Conservation (phyloP, 2,888 invertebrate species). For the Limnephilus lunatus region DNA sequence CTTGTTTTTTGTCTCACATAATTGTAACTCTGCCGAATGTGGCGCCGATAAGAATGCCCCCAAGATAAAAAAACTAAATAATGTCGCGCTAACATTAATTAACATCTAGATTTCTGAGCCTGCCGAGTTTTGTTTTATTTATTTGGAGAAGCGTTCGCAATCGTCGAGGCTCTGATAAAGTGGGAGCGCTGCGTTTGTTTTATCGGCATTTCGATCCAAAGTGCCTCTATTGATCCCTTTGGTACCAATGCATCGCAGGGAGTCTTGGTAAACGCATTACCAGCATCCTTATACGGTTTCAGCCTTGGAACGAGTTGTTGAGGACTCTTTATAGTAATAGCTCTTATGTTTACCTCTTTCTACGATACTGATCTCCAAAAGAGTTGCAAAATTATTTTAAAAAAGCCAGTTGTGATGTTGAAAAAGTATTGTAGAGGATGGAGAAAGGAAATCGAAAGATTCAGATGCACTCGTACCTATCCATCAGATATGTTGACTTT, state of each 20-base stretch:
- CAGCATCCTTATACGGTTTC: not conserved
- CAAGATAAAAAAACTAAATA: not conserved
- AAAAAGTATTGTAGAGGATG: not conserved
- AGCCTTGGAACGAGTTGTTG: not conserved
- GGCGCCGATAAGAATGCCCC: not conserved
- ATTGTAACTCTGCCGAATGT: not conserved
- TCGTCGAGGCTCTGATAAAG: not conserved
- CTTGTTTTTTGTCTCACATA: not conserved
- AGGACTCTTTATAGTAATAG: not conserved
- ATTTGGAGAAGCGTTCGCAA: not conserved
- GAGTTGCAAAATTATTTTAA: too few relatives aligned
- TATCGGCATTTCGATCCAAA: not conserved
- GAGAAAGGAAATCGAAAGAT: not conserved
- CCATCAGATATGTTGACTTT: not conserved
- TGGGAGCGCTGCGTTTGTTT: not conserved
- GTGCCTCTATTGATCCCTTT: not conserved
- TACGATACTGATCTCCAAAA: not conserved
- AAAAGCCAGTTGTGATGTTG: not conserved
- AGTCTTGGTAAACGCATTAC: not conserved
- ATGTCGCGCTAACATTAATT: not conserved
- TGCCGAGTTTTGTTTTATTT: not conserved
- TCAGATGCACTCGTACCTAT: not conserved
- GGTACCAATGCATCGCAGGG: not conserved
- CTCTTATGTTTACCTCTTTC: not conserved
- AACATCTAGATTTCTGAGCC: not conserved